Base-by-base conservation (phyloP, 2,113 vertebrate genomes). In the Sialia sialis region DNA sequence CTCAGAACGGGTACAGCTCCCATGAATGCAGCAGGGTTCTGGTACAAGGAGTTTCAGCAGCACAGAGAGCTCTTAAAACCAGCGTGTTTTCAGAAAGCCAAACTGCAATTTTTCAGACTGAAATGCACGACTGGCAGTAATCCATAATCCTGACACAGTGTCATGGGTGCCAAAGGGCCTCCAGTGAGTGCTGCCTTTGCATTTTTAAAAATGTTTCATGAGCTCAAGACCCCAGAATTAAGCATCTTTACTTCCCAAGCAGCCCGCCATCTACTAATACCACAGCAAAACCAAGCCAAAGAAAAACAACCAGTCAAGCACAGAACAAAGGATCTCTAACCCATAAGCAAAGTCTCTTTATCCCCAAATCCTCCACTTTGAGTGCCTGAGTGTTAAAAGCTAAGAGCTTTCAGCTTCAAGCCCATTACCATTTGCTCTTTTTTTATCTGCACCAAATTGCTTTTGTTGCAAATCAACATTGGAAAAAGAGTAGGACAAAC, bases 71-170 rank as follows among this genome's bases (percentile, higher is more conserved):
- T 89, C 86, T 55, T 66, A 55, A 55, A 52, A 72, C 56, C 96
- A 44, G 25, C 5, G 1, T 46, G 27, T 83, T 94, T 87, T 87
- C 83, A 79, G 82, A 63, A 89, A 94, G 89, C 62, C 64, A 51
- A 87, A 93, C 62, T 84, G 87, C 44, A 60, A 39, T 74, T 84
- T 90, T 73, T 85, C 93, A 90, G 79, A 39, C 73, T 23, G 54
- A 94, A 88, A 90, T 85, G 82, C 70, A 66, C 13, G 7, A 92
- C 72, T 93, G 94, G 89, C 92, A 78, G 77, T 77, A 94, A 96
- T 87, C 96, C 95, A 78, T 87, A 95, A 94, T 90, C 94, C 96
- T 81, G 84, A 87, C 87, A 92, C 89, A n/a, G 84, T 81, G 86
- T 58, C 89, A 44, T 48, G 58, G 30, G 64, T 70, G 94, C 94